phyloP scores from a whole-genome alignment of 2,113 vertebrate genomes.

The Sander lucioperca region DNA sequence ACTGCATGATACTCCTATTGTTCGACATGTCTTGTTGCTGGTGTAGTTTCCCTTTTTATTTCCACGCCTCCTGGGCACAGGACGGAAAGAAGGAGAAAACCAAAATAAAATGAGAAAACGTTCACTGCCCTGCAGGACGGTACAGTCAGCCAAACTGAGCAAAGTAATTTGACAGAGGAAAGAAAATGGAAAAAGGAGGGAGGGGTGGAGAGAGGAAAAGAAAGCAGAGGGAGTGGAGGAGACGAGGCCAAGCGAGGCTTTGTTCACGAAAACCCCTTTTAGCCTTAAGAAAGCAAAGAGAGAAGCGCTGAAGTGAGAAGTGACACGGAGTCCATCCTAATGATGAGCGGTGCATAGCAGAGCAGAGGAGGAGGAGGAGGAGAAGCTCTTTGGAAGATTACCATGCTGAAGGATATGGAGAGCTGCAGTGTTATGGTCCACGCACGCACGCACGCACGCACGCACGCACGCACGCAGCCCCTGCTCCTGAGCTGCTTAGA shows the following conservation, averaged over 20 bases:
- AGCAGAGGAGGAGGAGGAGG: constrained; percentile 43
- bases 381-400: constrained; percentile 57
- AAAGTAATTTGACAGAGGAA: constrained; percentile 49
- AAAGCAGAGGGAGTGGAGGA: constrained; percentile 7
- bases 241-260: constrained; percentile 53
- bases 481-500: constrained; percentile 27
- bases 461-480: neutral
- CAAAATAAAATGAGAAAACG: constrained; percentile 3
- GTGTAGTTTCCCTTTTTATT: constrained; percentile 21
- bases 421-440: constrained; percentile 8
- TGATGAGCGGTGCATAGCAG: constrained; percentile 55
- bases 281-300: constrained; percentile 45
- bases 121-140: constrained; percentile 48
- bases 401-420: constrained; percentile 41
- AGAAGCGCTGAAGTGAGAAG: constrained; percentile 59
- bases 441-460: constrained; percentile 25
- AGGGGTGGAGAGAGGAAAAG: neutral
- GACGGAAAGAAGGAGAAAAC: neutral
- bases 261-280: constrained; percentile 36
- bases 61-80: constrained; percentile 24
- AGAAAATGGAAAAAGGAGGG: constrained; percentile 1
- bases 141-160: constrained; percentile 22
- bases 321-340: constrained; percentile 69
- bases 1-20: neutral
- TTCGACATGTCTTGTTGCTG: constrained; percentile 7